Base-by-base conservation (phyloP, 2,113 vertebrate genomes). In the Grammomys dolichurus region DNA sequence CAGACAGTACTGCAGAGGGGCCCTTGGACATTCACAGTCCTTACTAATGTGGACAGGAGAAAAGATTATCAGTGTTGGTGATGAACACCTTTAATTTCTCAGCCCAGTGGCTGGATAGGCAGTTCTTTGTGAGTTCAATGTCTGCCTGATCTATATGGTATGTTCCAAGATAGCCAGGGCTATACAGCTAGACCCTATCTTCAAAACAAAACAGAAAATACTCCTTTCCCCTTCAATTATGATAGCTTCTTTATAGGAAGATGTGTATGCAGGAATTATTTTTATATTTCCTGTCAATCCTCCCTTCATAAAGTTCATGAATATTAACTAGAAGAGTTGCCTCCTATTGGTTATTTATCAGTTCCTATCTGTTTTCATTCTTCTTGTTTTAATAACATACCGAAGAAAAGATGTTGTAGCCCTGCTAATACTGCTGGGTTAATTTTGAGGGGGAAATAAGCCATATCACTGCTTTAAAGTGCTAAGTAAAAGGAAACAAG, bases 1-100 rank as follows among this genome's bases (percentile, higher is more conserved):
- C 0, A 69, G 58, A 8, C 1, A 70, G 2, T 46, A 28, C 0
- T 31, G 6, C n/a, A 17, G 56, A 5, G 46, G 11, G 3, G 4
- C 28, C 4, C 63, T 70, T 67, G 5, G 46, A 36, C 1, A 6
- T 77, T 92, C 36, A 36, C 33, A 51, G 20, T 3, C 1, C 75
- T 51, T 14, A 40, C 46, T 0, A 7, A 12, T 0, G 2, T 11
- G 16, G 16, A 20, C 4, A 40, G 20, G 60, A 86, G 26, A 0
- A 24, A 40, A 65, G n/a, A 31, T 31, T 84, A 51, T 58, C 19
- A 28, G 17, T 48, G 14, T 67, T 33, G 43, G 19, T 4, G 36
- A 3, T 0, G 1, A 3, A 26, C 13, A 28, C 78, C 36, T 16
- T 40, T 40, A 14, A 60, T 60, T 36, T 33, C 54, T 40, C 13